These are phyloP conservation scores for Mesochorus sp. DNA, from an alignment of 2,888 invertebrate genomes.

Conservation along the genomic window DNA sequence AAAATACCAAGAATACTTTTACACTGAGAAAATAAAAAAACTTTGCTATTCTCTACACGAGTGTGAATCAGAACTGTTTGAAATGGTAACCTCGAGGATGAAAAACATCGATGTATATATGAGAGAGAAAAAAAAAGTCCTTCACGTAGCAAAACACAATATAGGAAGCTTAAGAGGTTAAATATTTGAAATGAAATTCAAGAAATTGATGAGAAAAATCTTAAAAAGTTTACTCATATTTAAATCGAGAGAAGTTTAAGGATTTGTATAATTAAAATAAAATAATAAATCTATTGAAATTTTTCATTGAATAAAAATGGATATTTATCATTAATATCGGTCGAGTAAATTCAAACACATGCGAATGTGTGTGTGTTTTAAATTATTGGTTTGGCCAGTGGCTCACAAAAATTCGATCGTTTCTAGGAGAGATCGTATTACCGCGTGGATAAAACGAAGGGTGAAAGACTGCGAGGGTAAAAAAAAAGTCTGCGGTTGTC, in stretches of 20 bases:
- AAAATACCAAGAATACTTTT: conserved; percentile 29
- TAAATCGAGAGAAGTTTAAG: too few relatives aligned
- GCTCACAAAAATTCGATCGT: conserved; percentile 8
- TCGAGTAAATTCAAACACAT: neutral
- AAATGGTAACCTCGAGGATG: conserved; percentile 10
- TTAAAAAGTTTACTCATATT: too few relatives aligned
- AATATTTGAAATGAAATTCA: too few relatives aligned
- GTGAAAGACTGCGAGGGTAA: neutral
- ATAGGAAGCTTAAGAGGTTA: too few relatives aligned
- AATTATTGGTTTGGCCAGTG: neutral
- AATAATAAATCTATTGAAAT: too few relatives aligned
- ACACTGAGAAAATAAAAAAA: conserved; percentile 15
- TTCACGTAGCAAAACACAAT: too few relatives aligned
- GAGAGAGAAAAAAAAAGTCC: too few relatives aligned
- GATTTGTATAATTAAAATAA: too few relatives aligned
- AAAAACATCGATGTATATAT: neutral
- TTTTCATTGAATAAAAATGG: neutral
- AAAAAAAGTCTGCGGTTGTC: conserved; percentile 32
- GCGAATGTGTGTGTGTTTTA: neutral
- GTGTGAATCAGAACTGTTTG: conserved; percentile 16
- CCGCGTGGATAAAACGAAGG: neutral
- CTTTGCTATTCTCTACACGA: neutral
- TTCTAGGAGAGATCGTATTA: conserved; percentile 1
- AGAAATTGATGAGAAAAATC: too few relatives aligned
- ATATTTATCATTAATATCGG: neutral